These are phyloP conservation scores for Drosophila nr. fundita DNA, from an alignment of 2,888 invertebrate species.

Conservation along the genomic window DNA sequence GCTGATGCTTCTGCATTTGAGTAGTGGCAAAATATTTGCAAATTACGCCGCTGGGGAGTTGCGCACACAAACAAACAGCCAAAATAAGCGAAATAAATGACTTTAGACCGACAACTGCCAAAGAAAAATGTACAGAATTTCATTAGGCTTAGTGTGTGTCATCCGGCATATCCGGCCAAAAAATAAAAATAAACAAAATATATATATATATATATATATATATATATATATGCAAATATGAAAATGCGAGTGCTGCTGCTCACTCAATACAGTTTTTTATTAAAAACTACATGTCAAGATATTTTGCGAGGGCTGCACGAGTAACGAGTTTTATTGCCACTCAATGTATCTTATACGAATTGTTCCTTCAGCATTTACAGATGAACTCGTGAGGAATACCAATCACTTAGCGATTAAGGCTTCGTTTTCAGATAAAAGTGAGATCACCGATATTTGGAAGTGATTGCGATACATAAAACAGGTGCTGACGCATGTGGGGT, in stretches of 20 bases:
- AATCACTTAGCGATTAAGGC: neutral
- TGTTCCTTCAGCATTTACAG: neutral
- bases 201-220: neutral
- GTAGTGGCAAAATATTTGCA: constrained; percentile 71
- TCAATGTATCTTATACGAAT: neutral
- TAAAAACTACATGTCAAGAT: constrained; percentile 31
- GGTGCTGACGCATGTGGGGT: neutral
- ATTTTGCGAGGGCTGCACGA: constrained; percentile 41
- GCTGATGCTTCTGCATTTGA: constrained; percentile 25
- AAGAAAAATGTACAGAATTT: constrained; percentile 30
- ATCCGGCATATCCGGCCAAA: constrained; percentile 16
- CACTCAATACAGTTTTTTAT: constrained; percentile 42
- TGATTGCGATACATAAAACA: neutral
- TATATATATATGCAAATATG: neutral
- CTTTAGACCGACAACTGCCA: neutral
- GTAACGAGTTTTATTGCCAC: neutral
- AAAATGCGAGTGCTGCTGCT: constrained; percentile 1
- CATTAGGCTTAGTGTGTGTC: constrained; percentile 33
- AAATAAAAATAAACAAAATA: constrained; percentile 1
- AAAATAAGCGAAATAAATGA: constrained; percentile 1
- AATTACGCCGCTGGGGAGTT: constrained; percentile 70
- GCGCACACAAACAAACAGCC: neutral
- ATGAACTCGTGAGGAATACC: neutral
- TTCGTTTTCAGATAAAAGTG: neutral
- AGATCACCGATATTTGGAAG: neutral